Conservation (phyloP, 2,113 vertebrate species). For the Atherinomorus stipes region DNA sequence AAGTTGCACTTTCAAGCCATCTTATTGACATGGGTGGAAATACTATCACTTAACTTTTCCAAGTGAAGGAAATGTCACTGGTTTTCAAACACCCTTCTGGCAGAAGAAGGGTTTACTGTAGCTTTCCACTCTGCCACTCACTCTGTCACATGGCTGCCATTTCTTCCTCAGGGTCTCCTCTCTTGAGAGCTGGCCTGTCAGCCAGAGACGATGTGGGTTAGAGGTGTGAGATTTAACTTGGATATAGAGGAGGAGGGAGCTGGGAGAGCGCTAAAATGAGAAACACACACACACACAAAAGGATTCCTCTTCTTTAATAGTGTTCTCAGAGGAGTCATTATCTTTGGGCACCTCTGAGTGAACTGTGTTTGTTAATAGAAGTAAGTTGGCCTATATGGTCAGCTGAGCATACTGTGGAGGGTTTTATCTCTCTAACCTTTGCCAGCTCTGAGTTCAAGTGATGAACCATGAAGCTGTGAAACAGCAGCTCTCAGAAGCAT, state of each 20-base stretch:
- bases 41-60: constrained; percentile 13
- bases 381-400: constrained; percentile 22
- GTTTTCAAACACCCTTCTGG: constrained; percentile 49
- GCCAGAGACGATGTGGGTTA: constrained; percentile 33
- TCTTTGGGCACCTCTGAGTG: constrained; percentile 14
- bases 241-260: constrained; percentile 37
- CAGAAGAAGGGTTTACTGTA: constrained; percentile 49
- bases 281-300: constrained; percentile 1
- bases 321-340: constrained; percentile 26
- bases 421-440: constrained; percentile 54
- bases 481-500: constrained; percentile 13
- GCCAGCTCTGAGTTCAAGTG: constrained; percentile 11
- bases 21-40: constrained; percentile 1
- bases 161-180: constrained; percentile 64
- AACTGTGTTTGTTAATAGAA: constrained; percentile 47
- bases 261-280: constrained; percentile 30
- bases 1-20: not conserved
- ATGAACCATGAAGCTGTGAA: constrained; percentile 47
- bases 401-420: constrained; percentile 10
- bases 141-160: constrained; percentile 68
- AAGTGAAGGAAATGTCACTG: constrained; percentile 19
- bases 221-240: constrained; percentile 62
- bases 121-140: constrained; percentile 72
- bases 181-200: constrained; percentile 69
- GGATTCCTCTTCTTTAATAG: not conserved